Percentiles rank a stretch among this genome's conserved stretches.
Conservation (phyloP, 1,140 invertebrate genomes). For the Conus ventricosus region DNA sequence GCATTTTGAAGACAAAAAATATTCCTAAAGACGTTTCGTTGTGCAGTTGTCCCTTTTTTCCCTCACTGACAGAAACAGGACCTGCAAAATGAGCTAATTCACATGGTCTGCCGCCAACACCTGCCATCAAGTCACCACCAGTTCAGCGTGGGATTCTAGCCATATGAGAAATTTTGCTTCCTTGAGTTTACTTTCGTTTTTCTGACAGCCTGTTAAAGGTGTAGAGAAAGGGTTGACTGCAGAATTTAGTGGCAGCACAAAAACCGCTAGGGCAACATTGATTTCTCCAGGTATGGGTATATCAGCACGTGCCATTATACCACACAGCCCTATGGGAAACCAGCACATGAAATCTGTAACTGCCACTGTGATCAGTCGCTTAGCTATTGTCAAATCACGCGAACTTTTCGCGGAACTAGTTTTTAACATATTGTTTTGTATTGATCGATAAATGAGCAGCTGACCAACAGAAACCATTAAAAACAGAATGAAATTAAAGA, state of each 20-base stretch:
- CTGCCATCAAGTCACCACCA: neutral
- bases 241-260: slow-evolving; percentile 42
- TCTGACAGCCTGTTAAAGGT: slow-evolving; percentile 17
- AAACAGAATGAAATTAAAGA: slow-evolving; percentile 52
- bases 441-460: slow-evolving; percentile 9
- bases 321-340: slow-evolving; percentile 45
- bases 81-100: no score
- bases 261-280: slow-evolving; percentile 29
- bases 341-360: slow-evolving; percentile 37
- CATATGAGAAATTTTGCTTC: neutral
- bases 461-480: slow-evolving; percentile 48
- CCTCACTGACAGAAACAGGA: no score
- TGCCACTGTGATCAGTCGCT: neutral
- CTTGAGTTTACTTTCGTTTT: neutral
- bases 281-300: slow-evolving; percentile 33
- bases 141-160: neutral
- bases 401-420: neutral
- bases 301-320: slow-evolving; percentile 14
- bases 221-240: slow-evolving; percentile 40
- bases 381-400: slow-evolving; percentile 7
- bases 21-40: no score
- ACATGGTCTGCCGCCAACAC: no score
- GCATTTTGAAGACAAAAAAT: no score
- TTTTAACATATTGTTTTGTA: neutral
- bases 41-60: no score